Base-by-base conservation (phyloP, 2,113 vertebrate genomes). In the Caretta caretta region DNA sequence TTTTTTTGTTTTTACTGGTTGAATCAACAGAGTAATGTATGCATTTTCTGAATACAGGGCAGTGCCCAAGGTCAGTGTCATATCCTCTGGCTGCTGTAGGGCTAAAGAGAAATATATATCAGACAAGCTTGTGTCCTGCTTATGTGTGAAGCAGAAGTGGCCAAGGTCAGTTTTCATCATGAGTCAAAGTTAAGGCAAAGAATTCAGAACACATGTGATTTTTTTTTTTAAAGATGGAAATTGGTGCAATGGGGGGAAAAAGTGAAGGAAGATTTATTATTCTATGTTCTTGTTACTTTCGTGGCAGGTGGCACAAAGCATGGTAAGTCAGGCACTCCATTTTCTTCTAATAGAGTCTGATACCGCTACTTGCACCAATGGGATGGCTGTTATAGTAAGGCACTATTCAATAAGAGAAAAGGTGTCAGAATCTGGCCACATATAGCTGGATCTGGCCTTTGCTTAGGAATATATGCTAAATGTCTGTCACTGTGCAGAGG, bases 1-100 rank as follows among this genome's bases (percentile, higher is more conserved):
- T 92, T 17, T 29, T 29, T 90, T 95, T 95, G 48, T 75, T 93
- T 95, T 90, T 59, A 57, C 78, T 83, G 75, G 19, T 59, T 86
- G 50, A 8, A 19, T 10, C 72, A 79, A 38, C 31, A 57, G 49
- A 92, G 10, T 35, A 65, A 22, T 22, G 12, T 0, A 76, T 59
- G 2, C 9, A 20, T 38, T 89, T 95, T 69, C 65, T 57, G 69
- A 92, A 90, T 5, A 59, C 10, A 31, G 5, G 87, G 2, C 46
- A 14, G 8, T 79, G 49, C 51, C 78, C 82, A 76, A 69, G 29
- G 42, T 53, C 80, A 93, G 7, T n/a, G 10, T 16, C 49, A 1
- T 3, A 87, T 38, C 53, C 53, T 53, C 81, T 42, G 57, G 25
- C 22, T 46, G 17, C 38, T 72, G 46, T 14, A 86, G 83, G 84